A percentile compares a stretch with the other conserved stretches of the same genome.
These are phyloP conservation scores for Ardeotis arabs DNA, from an alignment of 2,113 vertebrate genomes.

Conservation along the genomic window DNA sequence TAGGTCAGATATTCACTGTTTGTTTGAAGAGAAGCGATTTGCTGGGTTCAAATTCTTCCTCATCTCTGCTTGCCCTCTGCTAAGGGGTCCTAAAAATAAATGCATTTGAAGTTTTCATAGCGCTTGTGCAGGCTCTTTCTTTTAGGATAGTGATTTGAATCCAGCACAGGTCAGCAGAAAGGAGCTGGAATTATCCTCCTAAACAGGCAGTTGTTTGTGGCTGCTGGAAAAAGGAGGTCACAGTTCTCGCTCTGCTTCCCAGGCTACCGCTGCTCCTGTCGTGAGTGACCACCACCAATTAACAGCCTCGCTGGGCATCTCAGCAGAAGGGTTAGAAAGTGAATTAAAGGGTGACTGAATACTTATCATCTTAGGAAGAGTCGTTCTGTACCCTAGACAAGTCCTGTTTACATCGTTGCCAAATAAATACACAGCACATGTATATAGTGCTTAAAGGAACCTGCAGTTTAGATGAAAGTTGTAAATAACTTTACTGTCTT, in stretches of 20 bases:
- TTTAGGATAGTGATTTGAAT: background rate
- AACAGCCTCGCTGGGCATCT: background rate
- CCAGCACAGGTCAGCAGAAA: background rate
- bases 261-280: background rate
- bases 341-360: background rate
- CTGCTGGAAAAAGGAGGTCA: background rate
- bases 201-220: background rate
- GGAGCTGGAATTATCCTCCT: background rate
- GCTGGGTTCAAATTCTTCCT: background rate
- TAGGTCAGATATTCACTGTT: background rate
- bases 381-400: background rate
- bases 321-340: background rate
- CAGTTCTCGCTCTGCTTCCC: background rate
- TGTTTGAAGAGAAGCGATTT: background rate
- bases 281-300: background rate
- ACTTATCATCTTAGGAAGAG: background rate
- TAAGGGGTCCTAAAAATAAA: constrained; percentile 6
- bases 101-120: background rate
- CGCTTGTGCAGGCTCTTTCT: background rate
- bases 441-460: background rate
- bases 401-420: background rate
- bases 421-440: background rate
- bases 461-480: background rate
- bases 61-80: background rate
- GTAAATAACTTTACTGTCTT: background rate